phyloP scores from a whole-genome alignment of 2,888 invertebrate species.

The Pyrgus malvae region DNA sequence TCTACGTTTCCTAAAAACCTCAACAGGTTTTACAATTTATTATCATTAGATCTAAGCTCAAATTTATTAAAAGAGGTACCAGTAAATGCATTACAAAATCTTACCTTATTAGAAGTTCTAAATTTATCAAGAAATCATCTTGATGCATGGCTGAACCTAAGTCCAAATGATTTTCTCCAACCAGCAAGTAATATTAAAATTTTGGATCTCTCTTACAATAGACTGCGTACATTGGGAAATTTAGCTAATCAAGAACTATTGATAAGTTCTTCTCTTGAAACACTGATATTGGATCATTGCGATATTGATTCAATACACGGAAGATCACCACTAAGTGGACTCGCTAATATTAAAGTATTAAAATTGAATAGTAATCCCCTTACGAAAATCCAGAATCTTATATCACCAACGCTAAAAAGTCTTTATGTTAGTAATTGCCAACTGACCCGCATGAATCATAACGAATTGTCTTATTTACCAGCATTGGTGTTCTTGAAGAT shows the following conservation, averaged over 20 bases:
- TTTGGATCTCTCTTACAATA: slow-evolving; percentile 85
- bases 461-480: slow-evolving; percentile 81
- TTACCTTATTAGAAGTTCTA: slow-evolving; percentile 80
- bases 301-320: slow-evolving; percentile 80
- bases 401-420: slow-evolving; percentile 74
- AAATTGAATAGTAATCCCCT: slow-evolving; percentile 79
- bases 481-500: slow-evolving; percentile 83
- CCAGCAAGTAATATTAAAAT: slow-evolving; percentile 76
- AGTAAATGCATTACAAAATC: slow-evolving; percentile 69
- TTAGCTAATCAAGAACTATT: slow-evolving; percentile 77
- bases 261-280: slow-evolving; percentile 80
- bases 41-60: slow-evolving; percentile 60
- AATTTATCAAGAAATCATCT: slow-evolving; percentile 85
- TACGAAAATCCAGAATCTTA: slow-evolving; percentile 64
- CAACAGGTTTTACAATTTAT: slow-evolving; percentile 51
- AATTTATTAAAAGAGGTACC: slow-evolving; percentile 80
- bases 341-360: slow-evolving; percentile 77
- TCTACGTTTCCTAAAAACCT: slow-evolving; percentile 73
- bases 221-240: slow-evolving; percentile 76
- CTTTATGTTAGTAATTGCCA: slow-evolving; percentile 83
- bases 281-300: slow-evolving; percentile 83
- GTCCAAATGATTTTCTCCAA: slow-evolving; percentile 74
- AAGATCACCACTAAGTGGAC: slow-evolving; percentile 70
- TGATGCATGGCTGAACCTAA: slow-evolving; percentile 79
- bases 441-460: slow-evolving; percentile 71